phyloP scores from a whole-genome alignment of 2,888 invertebrate genomes.

The Cenopis cana region DNA sequence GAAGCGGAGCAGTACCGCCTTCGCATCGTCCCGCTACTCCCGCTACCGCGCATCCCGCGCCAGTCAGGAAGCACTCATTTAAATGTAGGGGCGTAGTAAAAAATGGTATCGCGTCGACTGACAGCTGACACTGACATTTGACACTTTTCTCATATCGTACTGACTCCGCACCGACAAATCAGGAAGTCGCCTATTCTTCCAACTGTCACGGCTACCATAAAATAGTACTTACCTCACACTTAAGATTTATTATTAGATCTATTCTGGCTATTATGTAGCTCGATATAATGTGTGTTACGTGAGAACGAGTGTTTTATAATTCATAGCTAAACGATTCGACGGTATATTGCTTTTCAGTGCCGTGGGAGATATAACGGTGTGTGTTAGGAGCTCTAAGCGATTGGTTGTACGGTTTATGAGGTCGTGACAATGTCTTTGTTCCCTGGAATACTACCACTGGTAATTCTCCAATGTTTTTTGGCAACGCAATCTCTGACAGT shows the following conservation, averaged over 20 bases:
- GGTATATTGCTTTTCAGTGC: constrained; percentile 34
- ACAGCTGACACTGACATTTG: no score
- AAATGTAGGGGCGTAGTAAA: no score
- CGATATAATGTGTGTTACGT: constrained; percentile 38
- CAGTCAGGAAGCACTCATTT: no score
- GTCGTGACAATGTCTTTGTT: neutral
- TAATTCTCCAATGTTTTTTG: neutral
- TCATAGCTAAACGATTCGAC: constrained; percentile 33
- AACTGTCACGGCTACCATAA: constrained; percentile 24
- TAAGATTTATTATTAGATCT: constrained; percentile 21
- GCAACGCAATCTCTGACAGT: no score
- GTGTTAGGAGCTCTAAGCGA: neutral
- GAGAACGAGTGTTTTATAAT: constrained; percentile 41
- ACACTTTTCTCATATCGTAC: no score
- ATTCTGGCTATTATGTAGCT: constrained; percentile 31
- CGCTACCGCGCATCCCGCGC: no score
- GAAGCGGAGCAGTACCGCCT: no score
- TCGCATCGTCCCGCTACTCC: no score
- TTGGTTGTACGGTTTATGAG: neutral
- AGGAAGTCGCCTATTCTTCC: no score
- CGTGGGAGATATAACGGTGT: constrained; percentile 30
- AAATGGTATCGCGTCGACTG: no score
- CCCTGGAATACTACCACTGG: neutral
- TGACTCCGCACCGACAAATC: no score
- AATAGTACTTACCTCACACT: neutral